A percentile compares a stretch with the other conserved stretches of the same genome.
Evolutionary conservation across 2,113 vertebrate species (phyloP).

Genomic region (Osmerus mordax): DNA sequence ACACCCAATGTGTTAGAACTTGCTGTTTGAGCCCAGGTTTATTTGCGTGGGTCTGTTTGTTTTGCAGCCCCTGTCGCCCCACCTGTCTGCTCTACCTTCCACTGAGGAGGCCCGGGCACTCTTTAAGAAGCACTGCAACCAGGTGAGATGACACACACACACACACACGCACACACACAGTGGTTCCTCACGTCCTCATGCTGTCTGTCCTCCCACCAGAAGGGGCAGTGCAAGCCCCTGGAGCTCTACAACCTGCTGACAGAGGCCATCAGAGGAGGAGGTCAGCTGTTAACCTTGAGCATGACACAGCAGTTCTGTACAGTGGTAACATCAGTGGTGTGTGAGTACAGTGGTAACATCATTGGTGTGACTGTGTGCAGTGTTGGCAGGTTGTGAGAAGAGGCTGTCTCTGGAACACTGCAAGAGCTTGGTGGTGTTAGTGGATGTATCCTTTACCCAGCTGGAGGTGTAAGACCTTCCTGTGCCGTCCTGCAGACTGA

Average conservation of each 20-base stretch:
- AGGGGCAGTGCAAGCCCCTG: conserved; percentile 52
- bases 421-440: conserved; percentile 72
- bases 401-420: conserved; percentile 68
- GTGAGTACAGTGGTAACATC: no score
- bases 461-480: background rate
- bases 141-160: conserved; percentile 45
- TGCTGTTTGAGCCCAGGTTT: background rate
- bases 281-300: conserved; percentile 42
- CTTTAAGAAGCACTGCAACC: conserved; percentile 62
- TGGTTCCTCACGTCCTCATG: background rate
- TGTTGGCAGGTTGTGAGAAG: conserved; percentile 66
- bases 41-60: background rate
- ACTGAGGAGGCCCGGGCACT: conserved; percentile 25
- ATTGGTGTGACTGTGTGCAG: conserved; percentile 39
- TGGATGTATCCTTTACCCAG: conserved; percentile 71
- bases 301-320: background rate
- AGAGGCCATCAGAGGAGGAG: conserved; percentile 64
- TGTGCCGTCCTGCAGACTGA: no score
- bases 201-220: conserved; percentile 29
- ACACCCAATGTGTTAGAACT: background rate
- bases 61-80: conserved; percentile 43
- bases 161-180: no score
- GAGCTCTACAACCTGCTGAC: conserved; percentile 62
- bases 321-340: background rate
- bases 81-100: conserved; percentile 57